A percentile compares a stretch with the other conserved stretches of the same genome.
Conservation (phyloP, 2,888 invertebrate genomes). For the Pachydiplax longipennis region DNA sequence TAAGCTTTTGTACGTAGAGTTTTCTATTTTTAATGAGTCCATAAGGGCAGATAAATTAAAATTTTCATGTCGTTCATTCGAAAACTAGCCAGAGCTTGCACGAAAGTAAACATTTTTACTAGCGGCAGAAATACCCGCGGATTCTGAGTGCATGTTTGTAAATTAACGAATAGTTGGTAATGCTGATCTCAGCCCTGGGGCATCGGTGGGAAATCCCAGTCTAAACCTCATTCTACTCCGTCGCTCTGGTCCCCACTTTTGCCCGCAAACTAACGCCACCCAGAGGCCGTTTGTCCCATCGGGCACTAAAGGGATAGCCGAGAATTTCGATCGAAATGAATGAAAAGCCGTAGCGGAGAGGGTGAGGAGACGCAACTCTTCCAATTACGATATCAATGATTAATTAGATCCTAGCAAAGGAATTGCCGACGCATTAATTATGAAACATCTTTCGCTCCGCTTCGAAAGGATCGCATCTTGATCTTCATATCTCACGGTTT, state of each 20-base stretch:
- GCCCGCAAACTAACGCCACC: background rate
- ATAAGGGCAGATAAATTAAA: too few species aligned
- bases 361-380: background rate
- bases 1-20: too few species aligned
- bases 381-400: background rate
- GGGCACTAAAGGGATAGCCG: background rate
- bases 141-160: too few species aligned
- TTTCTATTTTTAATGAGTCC: too few species aligned
- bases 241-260: background rate
- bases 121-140: too few species aligned
- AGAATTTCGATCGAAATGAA: background rate
- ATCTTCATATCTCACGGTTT: too few species aligned
- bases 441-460: too few species aligned
- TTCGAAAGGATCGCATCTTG: too few species aligned
- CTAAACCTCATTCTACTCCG: background rate
- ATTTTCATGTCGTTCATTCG: too few species aligned
- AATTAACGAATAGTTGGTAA: too few species aligned
- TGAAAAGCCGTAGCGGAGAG: background rate
- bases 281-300: conserved; percentile 6
- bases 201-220: conserved; percentile 8
- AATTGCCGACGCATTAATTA: background rate
- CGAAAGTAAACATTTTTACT: too few species aligned
- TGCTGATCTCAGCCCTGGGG: background rate
- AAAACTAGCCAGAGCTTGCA: too few species aligned
- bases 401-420: background rate